Evolutionary conservation across 2,888 invertebrate species (phyloP).

Genomic region (Girardia tigrina): DNA sequence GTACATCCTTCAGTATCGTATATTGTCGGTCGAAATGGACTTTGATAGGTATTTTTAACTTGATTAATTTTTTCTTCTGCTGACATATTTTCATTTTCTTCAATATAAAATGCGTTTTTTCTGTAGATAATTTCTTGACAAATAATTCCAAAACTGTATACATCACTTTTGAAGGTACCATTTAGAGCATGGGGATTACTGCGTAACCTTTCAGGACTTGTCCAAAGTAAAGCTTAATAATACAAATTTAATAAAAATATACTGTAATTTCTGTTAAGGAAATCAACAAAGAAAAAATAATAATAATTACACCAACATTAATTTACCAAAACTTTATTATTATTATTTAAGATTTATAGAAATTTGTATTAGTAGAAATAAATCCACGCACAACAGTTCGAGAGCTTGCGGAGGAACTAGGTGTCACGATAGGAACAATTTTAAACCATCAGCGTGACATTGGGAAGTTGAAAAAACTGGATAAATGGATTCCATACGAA

Average conservation of each 20-base stretch:
- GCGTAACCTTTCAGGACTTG: constrained; percentile 66
- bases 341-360: no score
- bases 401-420: no score
- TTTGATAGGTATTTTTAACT: background rate
- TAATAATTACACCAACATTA: no score
- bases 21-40: constrained; percentile 35
- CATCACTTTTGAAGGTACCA: constrained; percentile 66
- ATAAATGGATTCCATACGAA: no score
- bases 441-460: no score
- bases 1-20: constrained; percentile 34
- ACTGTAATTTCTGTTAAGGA: no score
- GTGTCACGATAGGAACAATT: no score
- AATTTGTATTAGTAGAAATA: no score
- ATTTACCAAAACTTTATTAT: no score
- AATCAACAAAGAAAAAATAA: no score
- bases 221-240: constrained; percentile 70
- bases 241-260: background rate
- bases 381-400: no score
- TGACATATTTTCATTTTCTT: constrained; percentile 18
- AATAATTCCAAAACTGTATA: constrained; percentile 58
- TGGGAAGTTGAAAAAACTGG: no score
- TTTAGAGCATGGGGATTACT: constrained; percentile 37
- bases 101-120: constrained; percentile 42
- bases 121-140: constrained; percentile 68
- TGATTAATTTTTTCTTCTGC: constrained; percentile 9